A percentile compares a stretch with the other conserved stretches of the same genome.
phyloP scores from a whole-genome alignment of 1,140 invertebrate species.

The Lycorma delicatula region DNA sequence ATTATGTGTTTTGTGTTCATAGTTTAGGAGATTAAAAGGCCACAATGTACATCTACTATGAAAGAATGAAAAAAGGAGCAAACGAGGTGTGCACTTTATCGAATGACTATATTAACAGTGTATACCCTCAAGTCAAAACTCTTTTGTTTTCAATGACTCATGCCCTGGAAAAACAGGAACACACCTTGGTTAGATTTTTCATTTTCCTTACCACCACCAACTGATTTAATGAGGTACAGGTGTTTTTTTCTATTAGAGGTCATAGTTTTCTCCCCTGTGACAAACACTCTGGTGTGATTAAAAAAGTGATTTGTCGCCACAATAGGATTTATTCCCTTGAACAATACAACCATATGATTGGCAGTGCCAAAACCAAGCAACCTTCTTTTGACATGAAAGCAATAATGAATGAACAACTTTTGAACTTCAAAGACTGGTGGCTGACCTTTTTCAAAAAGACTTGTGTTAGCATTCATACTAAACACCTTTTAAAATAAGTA shows the following conservation, averaged over 20 bases:
- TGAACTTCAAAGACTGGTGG: constrained; percentile 21
- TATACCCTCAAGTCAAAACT: constrained; percentile 24
- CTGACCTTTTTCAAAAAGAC: constrained; percentile 18
- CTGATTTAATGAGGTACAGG: constrained; percentile 16
- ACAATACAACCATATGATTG: background rate
- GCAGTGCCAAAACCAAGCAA: background rate
- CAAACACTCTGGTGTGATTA: constrained; percentile 7
- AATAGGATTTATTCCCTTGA: constrained; percentile 7
- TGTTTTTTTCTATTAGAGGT: constrained; percentile 16
- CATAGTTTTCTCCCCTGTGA: constrained; percentile 18
- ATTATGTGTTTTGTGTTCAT: constrained; percentile 30
- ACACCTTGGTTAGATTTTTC: constrained; percentile 15
- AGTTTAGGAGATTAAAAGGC: constrained; percentile 25
- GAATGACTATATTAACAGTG: constrained; percentile 24
- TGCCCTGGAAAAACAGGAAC: constrained; percentile 16
- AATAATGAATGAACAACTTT: background rate
- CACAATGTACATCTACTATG: constrained; percentile 27
- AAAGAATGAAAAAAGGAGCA: constrained; percentile 24
- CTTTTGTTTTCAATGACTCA: constrained; percentile 18
- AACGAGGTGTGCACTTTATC: constrained; percentile 29
- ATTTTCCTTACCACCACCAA: constrained; percentile 5
- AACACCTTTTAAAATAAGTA: no score
- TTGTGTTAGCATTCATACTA: no score
- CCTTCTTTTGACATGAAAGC: background rate
- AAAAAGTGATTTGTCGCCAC: background rate